These are phyloP conservation scores for Pangasius mekongensis DNA, from an alignment of 2,797 vertebrate genomes.

Conservation along the genomic window DNA sequence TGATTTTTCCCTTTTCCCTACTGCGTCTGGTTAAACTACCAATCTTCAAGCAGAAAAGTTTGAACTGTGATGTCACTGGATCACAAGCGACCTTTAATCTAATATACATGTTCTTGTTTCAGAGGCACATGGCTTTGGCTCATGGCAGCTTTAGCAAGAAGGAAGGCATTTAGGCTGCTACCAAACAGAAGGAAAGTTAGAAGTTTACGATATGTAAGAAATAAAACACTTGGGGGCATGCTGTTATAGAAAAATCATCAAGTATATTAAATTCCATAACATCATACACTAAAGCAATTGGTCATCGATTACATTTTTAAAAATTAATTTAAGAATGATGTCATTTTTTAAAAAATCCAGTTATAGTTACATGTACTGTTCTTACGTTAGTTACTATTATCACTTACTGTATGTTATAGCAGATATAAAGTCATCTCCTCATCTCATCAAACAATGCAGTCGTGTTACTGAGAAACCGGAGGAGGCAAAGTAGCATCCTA, in stretches of 20 bases:
- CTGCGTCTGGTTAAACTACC: not conserved
- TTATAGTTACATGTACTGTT: not conserved
- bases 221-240: not conserved
- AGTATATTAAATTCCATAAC: not conserved
- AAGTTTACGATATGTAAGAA: not conserved
- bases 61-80: conserved; percentile 58
- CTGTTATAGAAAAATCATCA: not conserved
- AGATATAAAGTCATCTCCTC: not conserved
- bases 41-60: conserved; percentile 23
- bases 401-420: not conserved
- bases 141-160: not conserved
- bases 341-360: not conserved
- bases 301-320: no score
- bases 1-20: no score
- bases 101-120: not conserved
- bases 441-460: not conserved
- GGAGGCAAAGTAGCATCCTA: not conserved
- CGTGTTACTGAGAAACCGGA: not conserved
- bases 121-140: not conserved
- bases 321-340: no score
- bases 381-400: not conserved
- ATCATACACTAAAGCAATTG: not conserved
- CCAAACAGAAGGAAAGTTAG: not conserved
- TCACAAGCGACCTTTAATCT: not conserved
- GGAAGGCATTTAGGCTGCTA: not conserved